Percentiles rank a stretch among this genome's conserved stretches.
These are phyloP conservation scores for Malachius bipustulatus DNA, from an alignment of 2,888 invertebrate species.

Conservation along the genomic window DNA sequence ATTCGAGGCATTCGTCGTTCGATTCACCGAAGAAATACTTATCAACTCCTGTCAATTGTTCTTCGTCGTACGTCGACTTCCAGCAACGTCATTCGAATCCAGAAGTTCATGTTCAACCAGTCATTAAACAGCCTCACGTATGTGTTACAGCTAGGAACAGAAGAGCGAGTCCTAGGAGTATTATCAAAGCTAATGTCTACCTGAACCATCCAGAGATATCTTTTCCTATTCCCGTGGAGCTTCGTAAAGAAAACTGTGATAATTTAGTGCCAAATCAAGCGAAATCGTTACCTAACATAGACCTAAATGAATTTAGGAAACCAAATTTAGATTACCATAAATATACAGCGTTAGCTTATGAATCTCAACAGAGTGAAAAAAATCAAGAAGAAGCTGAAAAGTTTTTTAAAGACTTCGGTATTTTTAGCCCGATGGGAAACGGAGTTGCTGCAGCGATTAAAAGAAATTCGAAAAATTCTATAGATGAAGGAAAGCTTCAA, in stretches of 20 bases:
- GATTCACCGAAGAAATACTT: constrained; percentile 11
- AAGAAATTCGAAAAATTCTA: constrained; percentile 25
- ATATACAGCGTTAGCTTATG: constrained; percentile 27
- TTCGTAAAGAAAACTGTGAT: constrained; percentile 22
- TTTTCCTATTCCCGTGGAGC: constrained; percentile 29
- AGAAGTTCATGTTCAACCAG: constrained; percentile 20
- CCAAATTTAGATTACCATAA: constrained; percentile 29
- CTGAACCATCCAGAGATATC: constrained; percentile 35
- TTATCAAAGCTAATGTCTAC: constrained; percentile 27
- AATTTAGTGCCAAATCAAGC: constrained; percentile 20
- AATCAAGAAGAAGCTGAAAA: constrained; percentile 30
- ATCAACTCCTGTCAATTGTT: constrained; percentile 9
- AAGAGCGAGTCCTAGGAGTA: constrained; percentile 14
- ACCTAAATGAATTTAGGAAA: constrained; percentile 24
- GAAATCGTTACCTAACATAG: constrained; percentile 19
- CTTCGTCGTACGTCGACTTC: constrained; percentile 10
- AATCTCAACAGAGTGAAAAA: constrained; percentile 19
- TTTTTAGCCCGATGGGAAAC: constrained; percentile 35
- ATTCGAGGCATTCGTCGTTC: background rate
- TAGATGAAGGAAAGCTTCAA: constrained; percentile 25
- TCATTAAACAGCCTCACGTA: constrained; percentile 15
- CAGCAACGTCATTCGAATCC: constrained; percentile 26
- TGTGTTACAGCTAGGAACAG: constrained; percentile 20
- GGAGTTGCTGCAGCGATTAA: constrained; percentile 25
- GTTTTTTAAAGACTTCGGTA: constrained; percentile 34